Base-by-base conservation (phyloP, 2,888 invertebrate genomes). In the Habrosyne pyritoides region DNA sequence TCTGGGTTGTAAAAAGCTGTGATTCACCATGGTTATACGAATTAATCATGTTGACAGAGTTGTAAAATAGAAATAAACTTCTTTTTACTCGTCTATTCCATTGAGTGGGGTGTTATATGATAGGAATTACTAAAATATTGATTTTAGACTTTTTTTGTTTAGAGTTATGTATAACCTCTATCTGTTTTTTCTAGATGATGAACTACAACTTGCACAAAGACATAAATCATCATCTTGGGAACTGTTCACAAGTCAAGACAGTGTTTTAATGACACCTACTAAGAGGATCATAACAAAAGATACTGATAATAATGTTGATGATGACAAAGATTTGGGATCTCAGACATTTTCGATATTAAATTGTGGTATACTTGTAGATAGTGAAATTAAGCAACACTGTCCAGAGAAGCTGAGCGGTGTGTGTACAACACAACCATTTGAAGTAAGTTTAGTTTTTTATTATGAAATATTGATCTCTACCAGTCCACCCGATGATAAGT, bases 271-370 rank as follows among this genome's bases (percentile, higher is more conserved):
- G 14, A 42, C 42, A 18, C 14, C 42, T 18, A 2, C 14, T 42
- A 18, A 18, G 18, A 14, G 18, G 7, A 6, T 8, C 10, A 53
- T 57, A 21, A 55, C 63, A 0, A 61, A 59, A 54, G 55, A 51
- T 7, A 71, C 57, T 53, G 55, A 52, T 47, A 52, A 60, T 18
- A 18, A 52, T 0, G 66, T 63, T 22, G 57, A 65, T 8, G 60
- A 61, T 56, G 79, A 79, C n/a, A 68, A 69, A 36, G 71, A 77
- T 26, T 63, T 84, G 21, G 78, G 73, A n/a, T 86, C 85, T 2
- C 87, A 87, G 62, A 79, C 87, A 47, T 87, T 89, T 70, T 87
- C 86, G 1, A 87, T 87, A 56, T 54, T 83, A 33, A 75, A 79
- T 54, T 66, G 73, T 14, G 54, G 52, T 53, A 59, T 54, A 14